These are phyloP conservation scores for Lepeophtheirus nordmannii DNA, from an alignment of 2,888 invertebrate species.

Conservation along the genomic window DNA sequence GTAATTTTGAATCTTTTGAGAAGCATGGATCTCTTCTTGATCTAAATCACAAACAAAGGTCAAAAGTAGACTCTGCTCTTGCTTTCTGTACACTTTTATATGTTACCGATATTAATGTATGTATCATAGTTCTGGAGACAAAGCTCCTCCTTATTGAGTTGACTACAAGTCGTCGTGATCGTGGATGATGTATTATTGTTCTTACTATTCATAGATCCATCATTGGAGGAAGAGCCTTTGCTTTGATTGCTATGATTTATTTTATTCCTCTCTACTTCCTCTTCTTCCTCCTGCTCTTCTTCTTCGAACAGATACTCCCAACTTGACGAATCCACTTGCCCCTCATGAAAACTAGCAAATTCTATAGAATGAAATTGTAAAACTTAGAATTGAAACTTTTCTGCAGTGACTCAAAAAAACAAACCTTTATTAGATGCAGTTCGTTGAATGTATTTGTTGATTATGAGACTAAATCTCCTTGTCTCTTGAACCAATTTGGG, in stretches of 20 bases:
- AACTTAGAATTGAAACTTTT: no score
- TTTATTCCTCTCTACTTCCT: background rate
- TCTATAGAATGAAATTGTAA: background rate
- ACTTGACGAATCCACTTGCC: background rate
- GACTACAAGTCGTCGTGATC: background rate
- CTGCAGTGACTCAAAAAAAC: no score
- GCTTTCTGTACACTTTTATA: no score
- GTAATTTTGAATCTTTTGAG: slow-evolving; percentile 4
- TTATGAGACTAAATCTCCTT: background rate
- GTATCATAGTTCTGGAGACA: background rate
- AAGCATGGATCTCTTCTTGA: background rate
- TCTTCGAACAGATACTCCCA: slow-evolving; percentile 3
- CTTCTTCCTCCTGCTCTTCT: background rate
- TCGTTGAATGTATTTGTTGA: background rate
- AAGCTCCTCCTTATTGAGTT: background rate
- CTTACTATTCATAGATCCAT: background rate
- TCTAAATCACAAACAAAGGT: no score
- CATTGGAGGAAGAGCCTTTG: slow-evolving; percentile 3
- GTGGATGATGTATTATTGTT: background rate
- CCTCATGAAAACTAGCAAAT: background rate
- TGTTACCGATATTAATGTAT: background rate
- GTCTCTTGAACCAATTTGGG: background rate
- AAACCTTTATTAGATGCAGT: background rate
- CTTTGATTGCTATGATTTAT: background rate
- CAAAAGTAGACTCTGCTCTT: no score